phyloP scores from a whole-genome alignment of 2,797 vertebrate genomes.

The Brotula barbata region DNA sequence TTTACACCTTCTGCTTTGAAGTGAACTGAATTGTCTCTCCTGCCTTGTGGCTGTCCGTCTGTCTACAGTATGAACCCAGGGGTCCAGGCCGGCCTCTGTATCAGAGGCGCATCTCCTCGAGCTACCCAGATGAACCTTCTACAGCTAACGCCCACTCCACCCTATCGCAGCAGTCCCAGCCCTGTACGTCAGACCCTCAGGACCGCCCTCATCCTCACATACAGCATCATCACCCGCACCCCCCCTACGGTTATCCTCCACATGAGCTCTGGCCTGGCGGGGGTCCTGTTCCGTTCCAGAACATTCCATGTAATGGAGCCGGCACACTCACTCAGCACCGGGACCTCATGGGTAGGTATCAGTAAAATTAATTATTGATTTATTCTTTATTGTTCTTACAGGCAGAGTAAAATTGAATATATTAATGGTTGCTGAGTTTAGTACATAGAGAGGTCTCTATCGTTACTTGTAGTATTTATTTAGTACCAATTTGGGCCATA shows the following conservation, averaged over 20 bases:
- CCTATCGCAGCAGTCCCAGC: slow-evolving; percentile 81
- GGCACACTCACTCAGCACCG: slow-evolving; percentile 85
- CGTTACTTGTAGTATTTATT: too few relatives aligned
- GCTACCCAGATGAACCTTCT: slow-evolving; percentile 88
- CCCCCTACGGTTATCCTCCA: slow-evolving; percentile 85
- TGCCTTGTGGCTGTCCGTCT: neutral
- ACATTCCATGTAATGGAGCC: slow-evolving; percentile 99
- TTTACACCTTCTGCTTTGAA: too few relatives aligned
- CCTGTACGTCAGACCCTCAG: slow-evolving; percentile 81
- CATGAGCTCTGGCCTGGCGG: slow-evolving; percentile 93
- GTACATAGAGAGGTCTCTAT: too few relatives aligned
- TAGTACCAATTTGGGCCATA: too few relatives aligned
- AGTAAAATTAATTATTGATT: too few relatives aligned
- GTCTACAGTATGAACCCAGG: slow-evolving; percentile 93
- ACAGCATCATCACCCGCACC: slow-evolving; percentile 78
- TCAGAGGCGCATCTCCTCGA: slow-evolving; percentile 98
- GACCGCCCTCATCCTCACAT: slow-evolving; percentile 81
- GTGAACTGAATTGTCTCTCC: neutral
- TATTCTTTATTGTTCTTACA: neutral
- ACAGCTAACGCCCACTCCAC: slow-evolving; percentile 86
- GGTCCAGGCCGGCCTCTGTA: slow-evolving; percentile 98
- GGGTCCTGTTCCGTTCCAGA: slow-evolving; percentile 87
- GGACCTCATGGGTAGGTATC: slow-evolving; percentile 87
- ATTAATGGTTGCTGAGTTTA: too few relatives aligned
- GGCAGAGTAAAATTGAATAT: too few relatives aligned